Percentiles rank a stretch among this genome's conserved stretches.
These are phyloP conservation scores for Drosophila tsacasi DNA, from an alignment of 1,140 invertebrate species.

Conservation along the genomic window DNA sequence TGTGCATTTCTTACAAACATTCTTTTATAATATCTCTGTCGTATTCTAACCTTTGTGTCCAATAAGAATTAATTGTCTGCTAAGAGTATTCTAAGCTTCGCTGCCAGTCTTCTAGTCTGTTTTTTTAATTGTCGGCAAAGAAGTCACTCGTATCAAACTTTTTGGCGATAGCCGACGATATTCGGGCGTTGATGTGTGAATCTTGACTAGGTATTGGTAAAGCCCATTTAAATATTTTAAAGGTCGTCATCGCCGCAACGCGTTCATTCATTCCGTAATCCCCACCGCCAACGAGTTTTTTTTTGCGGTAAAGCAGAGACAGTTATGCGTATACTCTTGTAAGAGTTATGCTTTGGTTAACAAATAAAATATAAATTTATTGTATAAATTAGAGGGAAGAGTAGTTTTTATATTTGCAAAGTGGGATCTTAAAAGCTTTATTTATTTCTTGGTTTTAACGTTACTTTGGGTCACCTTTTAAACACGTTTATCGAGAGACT, in stretches of 20 bases:
- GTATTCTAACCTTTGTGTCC: not conserved
- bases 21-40: not conserved
- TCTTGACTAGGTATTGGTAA: constrained; percentile 12
- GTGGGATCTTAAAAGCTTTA: not conserved
- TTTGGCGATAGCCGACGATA: constrained; percentile 5
- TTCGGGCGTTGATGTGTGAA: constrained; percentile 8
- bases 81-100: not conserved
- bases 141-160: constrained; percentile 1
- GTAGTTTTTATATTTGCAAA: not conserved
- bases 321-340: constrained; percentile 4
- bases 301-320: constrained; percentile 13
- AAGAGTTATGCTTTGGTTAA: not conserved
- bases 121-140: not conserved
- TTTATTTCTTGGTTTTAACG: not conserved
- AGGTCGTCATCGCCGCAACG: constrained; percentile 14
- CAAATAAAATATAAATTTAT: not conserved
- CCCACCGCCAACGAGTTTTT: not conserved
- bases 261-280: constrained; percentile 14
- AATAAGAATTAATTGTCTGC: not conserved
- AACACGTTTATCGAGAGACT: not conserved
- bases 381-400: not conserved
- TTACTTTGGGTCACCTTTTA: not conserved
- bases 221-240: constrained; percentile 34
- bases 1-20: not conserved
- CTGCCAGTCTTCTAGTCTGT: not conserved